phyloP scores from a whole-genome alignment of 2,888 invertebrate species.

The Polyploca ridens region DNA sequence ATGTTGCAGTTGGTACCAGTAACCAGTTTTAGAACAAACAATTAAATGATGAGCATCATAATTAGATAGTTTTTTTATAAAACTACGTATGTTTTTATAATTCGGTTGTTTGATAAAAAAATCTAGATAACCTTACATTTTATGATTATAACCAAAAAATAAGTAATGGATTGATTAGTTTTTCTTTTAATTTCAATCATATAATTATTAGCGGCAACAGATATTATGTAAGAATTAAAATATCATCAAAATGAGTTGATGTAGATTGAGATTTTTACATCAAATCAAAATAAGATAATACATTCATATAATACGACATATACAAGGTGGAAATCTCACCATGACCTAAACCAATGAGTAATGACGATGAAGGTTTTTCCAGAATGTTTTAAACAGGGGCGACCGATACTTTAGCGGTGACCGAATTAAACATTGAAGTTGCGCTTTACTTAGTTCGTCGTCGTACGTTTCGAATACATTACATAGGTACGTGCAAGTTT shows the following conservation, averaged over 20 bases:
- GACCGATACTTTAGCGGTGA: not conserved
- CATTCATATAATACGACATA: not conserved
- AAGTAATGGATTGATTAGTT: not conserved
- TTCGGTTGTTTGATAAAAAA: no score
- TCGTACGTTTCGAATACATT: not conserved
- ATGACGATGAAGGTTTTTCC: not conserved
- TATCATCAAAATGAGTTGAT: no score
- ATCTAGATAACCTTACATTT: not conserved
- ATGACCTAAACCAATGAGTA: not conserved
- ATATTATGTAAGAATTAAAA: no score
- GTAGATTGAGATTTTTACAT: not conserved
- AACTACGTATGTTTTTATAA: no score
- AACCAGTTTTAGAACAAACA: no score
- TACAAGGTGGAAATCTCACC: not conserved
- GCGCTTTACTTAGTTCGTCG: not conserved
- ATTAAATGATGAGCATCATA: no score
- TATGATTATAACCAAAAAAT: not conserved
- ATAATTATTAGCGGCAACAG: no score
- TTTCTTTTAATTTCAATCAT: no score
- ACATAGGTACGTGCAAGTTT: not conserved
- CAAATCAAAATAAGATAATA: not conserved
- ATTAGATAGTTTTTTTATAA: no score
- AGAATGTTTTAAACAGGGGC: slow-evolving; percentile 1
- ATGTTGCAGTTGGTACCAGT: no score
- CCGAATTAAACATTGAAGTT: not conserved